Conservation (phyloP, 2,888 invertebrate species). For the Platerodrilus igneus region DNA sequence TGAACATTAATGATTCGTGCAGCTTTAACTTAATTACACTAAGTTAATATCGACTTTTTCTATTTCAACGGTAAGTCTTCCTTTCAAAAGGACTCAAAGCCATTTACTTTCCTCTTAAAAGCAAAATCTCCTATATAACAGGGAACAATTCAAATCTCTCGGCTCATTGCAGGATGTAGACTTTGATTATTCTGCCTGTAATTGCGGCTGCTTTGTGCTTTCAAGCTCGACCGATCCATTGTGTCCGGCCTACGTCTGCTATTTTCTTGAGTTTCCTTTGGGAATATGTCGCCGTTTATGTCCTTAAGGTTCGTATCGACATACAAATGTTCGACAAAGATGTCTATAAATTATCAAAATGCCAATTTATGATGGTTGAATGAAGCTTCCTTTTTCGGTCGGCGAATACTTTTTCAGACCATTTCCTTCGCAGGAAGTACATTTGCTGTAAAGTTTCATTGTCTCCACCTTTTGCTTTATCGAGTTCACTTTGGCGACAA, state of each 20-base stretch:
- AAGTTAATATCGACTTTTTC: too few species aligned
- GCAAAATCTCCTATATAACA: too few species aligned
- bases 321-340: conserved; percentile 13
- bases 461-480: conserved; percentile 30
- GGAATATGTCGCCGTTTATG: conserved; percentile 16
- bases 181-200: conserved; percentile 46
- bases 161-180: conserved; percentile 44
- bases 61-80: too few species aligned
- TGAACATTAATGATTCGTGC: too few species aligned
- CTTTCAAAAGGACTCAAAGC: too few species aligned
- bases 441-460: conserved; percentile 38
- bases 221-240: conserved; percentile 41
- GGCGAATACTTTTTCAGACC: conserved; percentile 34
- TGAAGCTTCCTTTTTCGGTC: conserved; percentile 20
- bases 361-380: conserved; percentile 21
- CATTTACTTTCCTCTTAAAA: too few species aligned
- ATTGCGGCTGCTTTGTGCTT: conserved; percentile 45
- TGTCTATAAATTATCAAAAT: conserved; percentile 16
- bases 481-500: conserved; percentile 28
- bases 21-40: too few species aligned
- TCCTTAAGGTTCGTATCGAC: conserved; percentile 13
- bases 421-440: conserved; percentile 37
- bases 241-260: conserved; percentile 35
- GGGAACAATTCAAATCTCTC: conserved; percentile 34
- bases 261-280: conserved; percentile 22